phyloP scores from a whole-genome alignment of 2,113 vertebrate genomes.

The Amazona guildingii region DNA sequence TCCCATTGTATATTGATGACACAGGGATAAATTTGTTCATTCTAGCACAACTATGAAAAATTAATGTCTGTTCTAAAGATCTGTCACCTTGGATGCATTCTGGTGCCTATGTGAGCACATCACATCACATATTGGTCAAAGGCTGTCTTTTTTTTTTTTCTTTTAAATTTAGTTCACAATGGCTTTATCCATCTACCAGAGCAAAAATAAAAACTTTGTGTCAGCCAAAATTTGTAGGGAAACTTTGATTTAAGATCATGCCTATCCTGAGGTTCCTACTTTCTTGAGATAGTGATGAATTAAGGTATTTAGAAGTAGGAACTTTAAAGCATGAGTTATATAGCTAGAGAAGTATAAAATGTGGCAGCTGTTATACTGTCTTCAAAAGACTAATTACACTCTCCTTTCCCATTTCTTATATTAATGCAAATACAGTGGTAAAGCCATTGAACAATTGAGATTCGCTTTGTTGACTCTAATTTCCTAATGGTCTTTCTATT shows the following conservation, averaged over 20 bases:
- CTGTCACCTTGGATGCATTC: background rate
- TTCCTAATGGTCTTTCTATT: background rate
- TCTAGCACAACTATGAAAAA: constrained; percentile 26
- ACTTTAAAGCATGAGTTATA: background rate
- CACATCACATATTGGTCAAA: background rate
- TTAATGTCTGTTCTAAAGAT: constrained; percentile 3
- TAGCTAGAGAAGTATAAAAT: background rate
- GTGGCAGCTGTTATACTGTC: background rate
- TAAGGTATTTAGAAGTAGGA: background rate
- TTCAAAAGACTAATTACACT: background rate
- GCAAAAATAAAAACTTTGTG: background rate
- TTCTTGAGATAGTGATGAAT: background rate
- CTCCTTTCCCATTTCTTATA: background rate
- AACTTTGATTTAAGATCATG: background rate
- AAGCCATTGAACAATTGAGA: background rate
- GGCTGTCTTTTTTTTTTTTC: background rate
- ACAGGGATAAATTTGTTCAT: constrained; percentile 18
- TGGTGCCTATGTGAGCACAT: background rate
- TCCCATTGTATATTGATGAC: constrained; percentile 37
- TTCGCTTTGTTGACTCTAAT: background rate
- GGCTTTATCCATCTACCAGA: background rate
- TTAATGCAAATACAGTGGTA: background rate
- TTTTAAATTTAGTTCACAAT: background rate
- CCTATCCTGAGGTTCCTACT: background rate
- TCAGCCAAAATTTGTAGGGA: background rate